Conservation (phyloP, 2,888 invertebrate genomes). For the Dione juno region DNA sequence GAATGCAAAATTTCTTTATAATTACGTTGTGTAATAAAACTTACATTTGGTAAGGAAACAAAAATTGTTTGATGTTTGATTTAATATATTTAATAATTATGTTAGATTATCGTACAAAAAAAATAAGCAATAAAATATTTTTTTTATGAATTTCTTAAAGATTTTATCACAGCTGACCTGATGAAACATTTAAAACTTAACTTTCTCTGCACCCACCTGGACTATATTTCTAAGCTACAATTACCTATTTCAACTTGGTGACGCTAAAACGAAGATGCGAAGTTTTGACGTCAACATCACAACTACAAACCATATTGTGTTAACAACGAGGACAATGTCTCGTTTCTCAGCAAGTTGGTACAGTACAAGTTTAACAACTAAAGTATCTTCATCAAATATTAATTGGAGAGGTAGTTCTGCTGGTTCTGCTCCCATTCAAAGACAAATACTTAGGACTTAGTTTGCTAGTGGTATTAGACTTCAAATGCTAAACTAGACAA, state of each 20-base stretch:
- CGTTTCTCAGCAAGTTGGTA: conserved; percentile 47
- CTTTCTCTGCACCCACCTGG: not conserved
- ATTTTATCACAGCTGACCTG: too few relatives aligned
- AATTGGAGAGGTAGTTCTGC: conserved; percentile 54
- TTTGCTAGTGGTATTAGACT: conserved; percentile 37
- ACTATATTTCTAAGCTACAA: conserved; percentile 8
- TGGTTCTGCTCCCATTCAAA: conserved; percentile 36
- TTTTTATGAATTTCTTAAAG: too few relatives aligned
- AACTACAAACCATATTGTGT: conserved; percentile 20
- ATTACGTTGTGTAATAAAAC: too few relatives aligned
- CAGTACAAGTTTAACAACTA: conserved; percentile 60
- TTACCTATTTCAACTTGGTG: not conserved
- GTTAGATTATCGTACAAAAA: too few relatives aligned
- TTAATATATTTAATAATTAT: too few relatives aligned
- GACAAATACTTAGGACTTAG: conserved; percentile 42
- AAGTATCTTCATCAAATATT: conserved; percentile 73
- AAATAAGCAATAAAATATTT: too few relatives aligned
- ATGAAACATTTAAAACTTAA: not conserved
- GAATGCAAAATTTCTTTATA: too few relatives aligned
- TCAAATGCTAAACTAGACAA: conserved; percentile 34
- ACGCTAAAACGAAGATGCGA: not conserved
- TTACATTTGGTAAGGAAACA: too few relatives aligned
- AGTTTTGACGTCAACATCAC: conserved; percentile 18
- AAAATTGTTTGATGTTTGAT: too few relatives aligned
- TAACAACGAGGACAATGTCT: conserved; percentile 24